These are phyloP conservation scores for Amphipoea lucens DNA, from an alignment of 2,888 invertebrate genomes.

Conservation along the genomic window DNA sequence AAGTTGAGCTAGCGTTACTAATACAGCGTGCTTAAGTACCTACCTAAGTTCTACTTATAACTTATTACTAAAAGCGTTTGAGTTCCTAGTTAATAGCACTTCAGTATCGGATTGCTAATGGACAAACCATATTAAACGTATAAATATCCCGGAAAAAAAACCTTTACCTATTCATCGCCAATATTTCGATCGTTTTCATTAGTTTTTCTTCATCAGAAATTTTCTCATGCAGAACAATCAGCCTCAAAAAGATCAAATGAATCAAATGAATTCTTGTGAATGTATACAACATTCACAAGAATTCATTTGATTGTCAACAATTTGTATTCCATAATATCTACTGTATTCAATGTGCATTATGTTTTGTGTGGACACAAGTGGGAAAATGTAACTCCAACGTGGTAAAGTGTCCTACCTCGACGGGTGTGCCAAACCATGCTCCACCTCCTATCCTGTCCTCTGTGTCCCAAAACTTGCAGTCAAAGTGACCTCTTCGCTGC, in stretches of 20 bases:
- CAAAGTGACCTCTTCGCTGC: not conserved
- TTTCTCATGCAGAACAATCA: not conserved
- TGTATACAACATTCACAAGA: not conserved
- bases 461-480: not conserved
- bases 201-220: not conserved
- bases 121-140: not conserved
- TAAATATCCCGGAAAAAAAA: not conserved
- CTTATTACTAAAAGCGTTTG: not conserved
- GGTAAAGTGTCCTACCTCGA: not conserved
- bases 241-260: not conserved
- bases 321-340: not conserved
- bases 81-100: not conserved
- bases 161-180: not conserved
- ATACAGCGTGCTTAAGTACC: slow-evolving; percentile 4
- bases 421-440: not conserved
- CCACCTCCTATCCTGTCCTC: not conserved
- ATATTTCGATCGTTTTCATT: not conserved
- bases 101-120: not conserved
- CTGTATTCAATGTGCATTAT: not conserved
- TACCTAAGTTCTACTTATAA: slow-evolving; percentile 1
- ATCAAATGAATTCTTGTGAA: too few species aligned
- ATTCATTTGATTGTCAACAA: not conserved
- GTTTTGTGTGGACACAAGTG: not conserved
- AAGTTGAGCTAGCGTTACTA: slow-evolving; percentile 12
- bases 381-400: not conserved